phyloP scores from a whole-genome alignment of 2,888 invertebrate species.

The Gymnocheta viridis region DNA sequence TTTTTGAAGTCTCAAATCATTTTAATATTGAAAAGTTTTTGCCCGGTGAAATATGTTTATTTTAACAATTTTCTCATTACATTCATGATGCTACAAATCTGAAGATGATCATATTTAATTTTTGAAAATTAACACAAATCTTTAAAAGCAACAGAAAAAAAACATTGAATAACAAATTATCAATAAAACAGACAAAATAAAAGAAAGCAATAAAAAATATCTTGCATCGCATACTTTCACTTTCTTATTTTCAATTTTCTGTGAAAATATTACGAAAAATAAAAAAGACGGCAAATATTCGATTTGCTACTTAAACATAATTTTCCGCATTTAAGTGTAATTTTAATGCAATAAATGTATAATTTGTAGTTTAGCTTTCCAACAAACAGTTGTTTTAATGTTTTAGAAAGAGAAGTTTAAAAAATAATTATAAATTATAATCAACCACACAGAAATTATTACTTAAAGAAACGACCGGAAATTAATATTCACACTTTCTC shows the following conservation, averaged over 20 bases:
- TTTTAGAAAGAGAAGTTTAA: neutral
- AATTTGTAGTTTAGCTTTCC: neutral
- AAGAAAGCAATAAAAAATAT: neutral
- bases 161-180: neutral
- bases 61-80: too few species aligned
- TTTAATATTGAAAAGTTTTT: too few species aligned
- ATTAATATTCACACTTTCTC: neutral
- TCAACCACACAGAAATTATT: neutral
- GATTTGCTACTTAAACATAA: slow-evolving; percentile 8
- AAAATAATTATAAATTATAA: neutral
- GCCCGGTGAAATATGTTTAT: too few species aligned
- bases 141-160: neutral
- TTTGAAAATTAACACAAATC: neutral
- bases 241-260: slow-evolving; percentile 11
- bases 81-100: neutral
- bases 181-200: neutral
- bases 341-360: neutral
- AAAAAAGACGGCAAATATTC: neutral
- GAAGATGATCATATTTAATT: neutral
- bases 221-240: slow-evolving; percentile 29
- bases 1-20: too few species aligned
- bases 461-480: neutral
- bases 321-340: slow-evolving; percentile 5
- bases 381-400: neutral
- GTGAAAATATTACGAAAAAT: neutral